Conservation (phyloP, 2,888 invertebrate species). For the Noctua fimbriata region DNA sequence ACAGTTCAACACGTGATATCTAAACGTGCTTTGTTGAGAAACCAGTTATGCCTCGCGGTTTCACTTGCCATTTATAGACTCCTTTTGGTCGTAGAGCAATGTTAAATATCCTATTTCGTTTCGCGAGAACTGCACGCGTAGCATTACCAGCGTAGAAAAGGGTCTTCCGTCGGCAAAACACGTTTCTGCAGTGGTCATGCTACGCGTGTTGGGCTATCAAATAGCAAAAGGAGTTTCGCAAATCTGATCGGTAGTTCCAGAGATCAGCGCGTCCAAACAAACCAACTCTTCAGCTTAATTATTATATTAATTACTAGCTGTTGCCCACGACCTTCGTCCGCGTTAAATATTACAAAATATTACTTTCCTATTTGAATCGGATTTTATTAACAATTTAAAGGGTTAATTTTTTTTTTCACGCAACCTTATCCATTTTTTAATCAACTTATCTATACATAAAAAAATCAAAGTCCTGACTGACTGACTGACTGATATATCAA, state of each 20-base stretch:
- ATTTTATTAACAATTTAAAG: too few relatives aligned
- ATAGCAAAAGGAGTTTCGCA: not conserved
- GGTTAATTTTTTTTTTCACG: not conserved
- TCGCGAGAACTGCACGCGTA: too few relatives aligned
- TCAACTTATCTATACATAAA: too few relatives aligned
- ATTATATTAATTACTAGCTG: not conserved
- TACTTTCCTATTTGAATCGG: too few relatives aligned
- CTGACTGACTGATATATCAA: too few relatives aligned
- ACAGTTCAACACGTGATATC: constrained; percentile 33
- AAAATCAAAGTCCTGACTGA: too few relatives aligned
- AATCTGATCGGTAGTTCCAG: not conserved
- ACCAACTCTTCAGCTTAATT: not conserved
- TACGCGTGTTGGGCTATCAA: not conserved
- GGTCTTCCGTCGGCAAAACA: too few relatives aligned
- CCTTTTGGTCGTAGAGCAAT: not conserved
- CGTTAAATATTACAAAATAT: too few relatives aligned
- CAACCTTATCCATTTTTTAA: not conserved
- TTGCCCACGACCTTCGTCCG: not conserved
- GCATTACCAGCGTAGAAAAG: too few relatives aligned
- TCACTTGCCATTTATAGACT: not conserved
- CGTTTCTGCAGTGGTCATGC: too few relatives aligned
- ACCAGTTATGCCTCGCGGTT: not conserved
- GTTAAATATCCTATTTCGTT: too few relatives aligned
- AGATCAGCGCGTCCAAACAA: not conserved
- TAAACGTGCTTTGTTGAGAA: constrained; percentile 19